Conservation (phyloP, 2,797 vertebrate genomes). For the Acrossocheilus fasciatus region DNA sequence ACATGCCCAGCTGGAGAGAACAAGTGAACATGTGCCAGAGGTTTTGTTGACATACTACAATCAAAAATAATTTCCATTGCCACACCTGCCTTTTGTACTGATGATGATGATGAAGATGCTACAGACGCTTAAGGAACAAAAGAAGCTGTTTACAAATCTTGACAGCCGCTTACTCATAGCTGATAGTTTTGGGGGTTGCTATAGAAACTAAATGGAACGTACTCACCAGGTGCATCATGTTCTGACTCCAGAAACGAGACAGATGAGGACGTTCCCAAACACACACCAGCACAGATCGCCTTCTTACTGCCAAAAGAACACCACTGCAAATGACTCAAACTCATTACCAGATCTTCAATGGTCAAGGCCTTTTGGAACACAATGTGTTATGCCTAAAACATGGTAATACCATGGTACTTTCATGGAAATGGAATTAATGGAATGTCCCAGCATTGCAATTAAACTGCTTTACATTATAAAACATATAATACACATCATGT, state of each 20-base stretch:
- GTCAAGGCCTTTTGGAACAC: not conserved
- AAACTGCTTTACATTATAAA: not conserved
- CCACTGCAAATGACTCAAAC: not conserved
- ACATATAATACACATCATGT: not conserved
- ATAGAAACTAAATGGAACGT: constrained; percentile 26
- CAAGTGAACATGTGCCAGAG: not conserved
- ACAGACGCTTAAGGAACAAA: not conserved
- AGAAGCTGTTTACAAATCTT: constrained; percentile 7
- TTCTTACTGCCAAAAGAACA: not conserved
- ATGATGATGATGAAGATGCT: not conserved
- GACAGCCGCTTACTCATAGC: not conserved
- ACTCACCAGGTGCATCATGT: constrained; percentile 33
- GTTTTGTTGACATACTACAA: not conserved
- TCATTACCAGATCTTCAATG: not conserved
- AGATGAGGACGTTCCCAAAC: not conserved
- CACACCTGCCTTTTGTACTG: not conserved
- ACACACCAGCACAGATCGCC: not conserved
- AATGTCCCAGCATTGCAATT: not conserved
- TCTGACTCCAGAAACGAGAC: constrained; percentile 22
- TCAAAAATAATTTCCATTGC: not conserved
- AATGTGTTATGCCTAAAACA: not conserved
- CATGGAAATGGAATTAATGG: not conserved
- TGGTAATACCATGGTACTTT: not conserved
- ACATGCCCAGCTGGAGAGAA: not conserved
- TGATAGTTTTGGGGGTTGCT: constrained; percentile 32